Conservation (phyloP, 2,113 vertebrate genomes). For the Heptranchias perlo region DNA sequence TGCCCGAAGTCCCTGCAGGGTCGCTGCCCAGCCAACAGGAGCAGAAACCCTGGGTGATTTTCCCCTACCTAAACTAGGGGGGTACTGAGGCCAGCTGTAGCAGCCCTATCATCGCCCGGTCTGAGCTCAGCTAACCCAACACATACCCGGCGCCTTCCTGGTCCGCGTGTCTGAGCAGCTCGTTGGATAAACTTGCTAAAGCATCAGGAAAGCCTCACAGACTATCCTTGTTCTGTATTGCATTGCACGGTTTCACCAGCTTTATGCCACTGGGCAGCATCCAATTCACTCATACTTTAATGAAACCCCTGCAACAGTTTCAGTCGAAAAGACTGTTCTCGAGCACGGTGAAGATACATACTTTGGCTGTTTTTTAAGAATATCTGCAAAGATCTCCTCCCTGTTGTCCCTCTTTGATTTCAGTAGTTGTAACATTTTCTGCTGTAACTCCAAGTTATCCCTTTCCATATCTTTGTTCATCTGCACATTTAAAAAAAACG, state of each 20-base stretch:
- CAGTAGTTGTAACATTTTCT: slow-evolving; percentile 42
- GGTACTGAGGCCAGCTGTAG: neutral
- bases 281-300: neutral
- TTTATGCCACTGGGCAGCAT: neutral
- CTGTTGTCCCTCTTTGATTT: slow-evolving; percentile 37
- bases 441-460: slow-evolving; percentile 38
- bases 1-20: neutral
- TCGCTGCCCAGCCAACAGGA: neutral
- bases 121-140: neutral
- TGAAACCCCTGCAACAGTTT: neutral
- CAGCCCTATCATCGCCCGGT: neutral
- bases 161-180: neutral
- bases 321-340: neutral
- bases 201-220: neutral
- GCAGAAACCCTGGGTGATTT: neutral
- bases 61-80: neutral
- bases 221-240: neutral
- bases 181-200: neutral
- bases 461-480: slow-evolving; percentile 42
- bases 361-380: slow-evolving; percentile 50
- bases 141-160: neutral
- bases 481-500: slow-evolving; percentile 39
- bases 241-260: neutral
- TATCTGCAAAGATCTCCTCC: slow-evolving; percentile 45
- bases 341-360: slow-evolving; percentile 41